Conservation (phyloP, 2,113 vertebrate species). For the Varanus komodoensis region DNA sequence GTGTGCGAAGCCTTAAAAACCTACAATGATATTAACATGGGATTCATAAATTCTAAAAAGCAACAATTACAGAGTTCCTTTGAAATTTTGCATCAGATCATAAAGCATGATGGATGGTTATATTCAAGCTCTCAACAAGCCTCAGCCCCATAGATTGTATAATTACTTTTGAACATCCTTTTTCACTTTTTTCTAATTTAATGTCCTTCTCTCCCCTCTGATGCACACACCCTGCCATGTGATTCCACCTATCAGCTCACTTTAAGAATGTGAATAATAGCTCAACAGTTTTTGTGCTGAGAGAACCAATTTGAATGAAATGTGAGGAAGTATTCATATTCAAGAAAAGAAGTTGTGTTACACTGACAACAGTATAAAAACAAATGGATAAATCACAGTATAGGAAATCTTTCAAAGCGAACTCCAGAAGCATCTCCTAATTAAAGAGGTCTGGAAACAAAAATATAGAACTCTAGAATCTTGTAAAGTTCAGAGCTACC, state of each 20-base stretch:
- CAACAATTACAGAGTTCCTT: not conserved
- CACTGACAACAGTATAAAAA: conserved; percentile 28
- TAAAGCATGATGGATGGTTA: not conserved
- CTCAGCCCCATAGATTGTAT: not conserved
- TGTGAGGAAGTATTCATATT: conserved; percentile 49
- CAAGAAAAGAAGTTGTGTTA: conserved; percentile 38
- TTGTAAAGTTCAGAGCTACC: not conserved
- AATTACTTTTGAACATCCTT: not conserved
- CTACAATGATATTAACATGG: not conserved
- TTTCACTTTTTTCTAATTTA: conserved; percentile 11
- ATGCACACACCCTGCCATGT: conserved; percentile 18
- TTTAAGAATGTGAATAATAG: conserved; percentile 57
- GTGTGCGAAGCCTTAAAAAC: not conserved
- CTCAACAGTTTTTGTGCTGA: conserved; percentile 52
- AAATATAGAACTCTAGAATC: not conserved
- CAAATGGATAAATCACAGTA: not conserved
- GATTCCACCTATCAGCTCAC: conserved; percentile 53
- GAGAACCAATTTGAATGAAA: conserved; percentile 41
- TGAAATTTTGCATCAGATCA: conserved; percentile 25
- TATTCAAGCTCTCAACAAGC: not conserved
- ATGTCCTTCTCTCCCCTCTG: conserved; percentile 44
- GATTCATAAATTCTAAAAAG: not conserved
- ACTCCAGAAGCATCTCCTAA: not conserved
- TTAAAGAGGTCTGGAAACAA: not conserved
- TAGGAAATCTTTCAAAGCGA: conserved; percentile 47